phyloP scores from a whole-genome alignment of 2,888 invertebrate species.

The Drosophila anceps region DNA sequence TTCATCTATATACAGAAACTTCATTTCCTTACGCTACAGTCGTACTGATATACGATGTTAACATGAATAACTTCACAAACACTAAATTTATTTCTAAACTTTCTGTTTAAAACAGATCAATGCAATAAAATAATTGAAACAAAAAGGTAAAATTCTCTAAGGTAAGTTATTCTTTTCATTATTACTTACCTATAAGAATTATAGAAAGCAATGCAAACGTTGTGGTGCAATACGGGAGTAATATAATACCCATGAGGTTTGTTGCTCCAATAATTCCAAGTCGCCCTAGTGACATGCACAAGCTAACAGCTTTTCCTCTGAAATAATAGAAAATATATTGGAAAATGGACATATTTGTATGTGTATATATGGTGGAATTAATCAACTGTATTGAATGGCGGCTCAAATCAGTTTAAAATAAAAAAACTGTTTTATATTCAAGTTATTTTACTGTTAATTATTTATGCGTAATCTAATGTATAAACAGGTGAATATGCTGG shows the following conservation, averaged over 20 bases:
- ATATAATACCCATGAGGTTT: conserved; percentile 75
- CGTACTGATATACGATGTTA: no score
- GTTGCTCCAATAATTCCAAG: conserved; percentile 78
- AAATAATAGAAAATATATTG: conserved; percentile 7
- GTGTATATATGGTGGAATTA: neutral
- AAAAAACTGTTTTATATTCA: no score
- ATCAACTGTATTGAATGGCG: neutral
- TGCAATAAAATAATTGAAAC: neutral
- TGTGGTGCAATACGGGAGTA: conserved; percentile 71
- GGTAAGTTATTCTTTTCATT: neutral
- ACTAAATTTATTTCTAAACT: no score
- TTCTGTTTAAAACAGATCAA: no score
- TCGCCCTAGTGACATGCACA: conserved; percentile 76
- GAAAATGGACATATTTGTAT: neutral
- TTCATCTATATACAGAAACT: no score
- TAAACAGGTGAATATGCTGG: no score
- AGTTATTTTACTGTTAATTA: no score
- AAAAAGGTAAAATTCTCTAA: neutral
- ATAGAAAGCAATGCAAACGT: conserved; percentile 74
- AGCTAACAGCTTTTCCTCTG: conserved; percentile 80
- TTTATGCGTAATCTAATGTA: no score
- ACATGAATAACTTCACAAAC: no score
- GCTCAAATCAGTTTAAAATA: no score
- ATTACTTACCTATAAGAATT: conserved; percentile 65
- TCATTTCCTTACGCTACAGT: no score